phyloP scores from a whole-genome alignment of 2,797 vertebrate species.

The Enteromius thamalakanensis region DNA sequence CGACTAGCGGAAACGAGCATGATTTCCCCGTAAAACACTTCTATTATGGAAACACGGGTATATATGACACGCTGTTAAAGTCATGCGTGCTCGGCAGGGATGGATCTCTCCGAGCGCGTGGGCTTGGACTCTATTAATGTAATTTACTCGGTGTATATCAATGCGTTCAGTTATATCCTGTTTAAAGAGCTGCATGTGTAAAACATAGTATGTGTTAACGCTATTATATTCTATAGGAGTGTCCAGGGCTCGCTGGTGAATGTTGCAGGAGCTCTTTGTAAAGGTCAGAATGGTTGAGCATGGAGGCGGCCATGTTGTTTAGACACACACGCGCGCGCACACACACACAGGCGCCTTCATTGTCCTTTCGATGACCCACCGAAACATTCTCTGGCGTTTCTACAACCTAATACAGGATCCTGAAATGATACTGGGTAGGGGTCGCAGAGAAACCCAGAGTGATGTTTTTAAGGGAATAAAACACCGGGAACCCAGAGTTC shows the following conservation, averaged over 20 bases:
- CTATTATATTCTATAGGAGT: not conserved
- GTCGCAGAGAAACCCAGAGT: not conserved
- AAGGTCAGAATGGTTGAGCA: slow-evolving; percentile 84
- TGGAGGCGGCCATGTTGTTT: slow-evolving; percentile 84
- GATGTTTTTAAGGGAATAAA: not conserved
- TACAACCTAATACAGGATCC: no score
- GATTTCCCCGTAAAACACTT: not conserved
- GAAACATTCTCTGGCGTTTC: not conserved
- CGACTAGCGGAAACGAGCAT: slow-evolving; percentile 16
- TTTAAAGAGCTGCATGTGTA: not conserved
- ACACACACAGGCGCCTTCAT: slow-evolving; percentile 20
- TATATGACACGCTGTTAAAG: not conserved
- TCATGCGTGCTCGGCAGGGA: not conserved
- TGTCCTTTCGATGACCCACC: slow-evolving; percentile 39
- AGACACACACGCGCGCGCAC: not conserved
- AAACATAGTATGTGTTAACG: not conserved
- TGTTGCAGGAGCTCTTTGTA: slow-evolving; percentile 67
- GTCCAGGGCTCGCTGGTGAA: not conserved
- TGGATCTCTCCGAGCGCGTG: not conserved
- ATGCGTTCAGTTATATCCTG: not conserved
- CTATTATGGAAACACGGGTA: not conserved
- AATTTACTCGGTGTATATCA: no score
- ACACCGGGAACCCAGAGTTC: not conserved
- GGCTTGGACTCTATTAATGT: not conserved
- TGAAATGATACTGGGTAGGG: no score